Conservation (phyloP, 2,797 vertebrate genomes). For the Lerista edwardsae region DNA sequence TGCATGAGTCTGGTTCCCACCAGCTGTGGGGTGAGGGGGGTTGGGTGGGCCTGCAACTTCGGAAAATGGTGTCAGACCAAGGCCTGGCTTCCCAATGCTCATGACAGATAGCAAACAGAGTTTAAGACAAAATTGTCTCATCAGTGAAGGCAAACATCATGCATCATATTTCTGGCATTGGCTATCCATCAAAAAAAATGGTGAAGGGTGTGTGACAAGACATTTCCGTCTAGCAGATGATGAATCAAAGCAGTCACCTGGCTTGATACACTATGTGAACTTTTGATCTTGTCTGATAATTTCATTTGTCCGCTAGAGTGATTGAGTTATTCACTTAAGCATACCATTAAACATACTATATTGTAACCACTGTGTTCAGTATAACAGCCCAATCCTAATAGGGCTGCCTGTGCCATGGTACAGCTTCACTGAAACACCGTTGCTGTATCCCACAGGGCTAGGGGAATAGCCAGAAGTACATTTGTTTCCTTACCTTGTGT, state of each 20-base stretch:
- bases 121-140: conserved; percentile 15
- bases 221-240: neutral
- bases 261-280: neutral
- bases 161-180: neutral
- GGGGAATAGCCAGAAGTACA: too few species aligned
- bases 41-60: too few species aligned
- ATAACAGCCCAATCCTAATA: neutral
- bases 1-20: too few species aligned
- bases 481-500: too few species aligned
- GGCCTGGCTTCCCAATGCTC: too few species aligned
- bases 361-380: neutral
- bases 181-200: conserved; percentile 2
- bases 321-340: neutral
- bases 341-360: neutral
- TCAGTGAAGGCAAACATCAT: conserved; percentile 1
- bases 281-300: conserved; percentile 10
- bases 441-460: too few species aligned
- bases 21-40: too few species aligned
- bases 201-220: neutral
- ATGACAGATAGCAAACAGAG: too few species aligned
- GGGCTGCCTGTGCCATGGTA: too few species aligned
- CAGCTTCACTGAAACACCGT: too few species aligned
- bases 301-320: conserved; percentile 1
- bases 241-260: neutral
- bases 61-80: too few species aligned